Evolutionary conservation across 2,888 invertebrate genomes (phyloP), one percentile per base, ranked within the genome.

Genomic region (Cordilura impudica): DNA sequence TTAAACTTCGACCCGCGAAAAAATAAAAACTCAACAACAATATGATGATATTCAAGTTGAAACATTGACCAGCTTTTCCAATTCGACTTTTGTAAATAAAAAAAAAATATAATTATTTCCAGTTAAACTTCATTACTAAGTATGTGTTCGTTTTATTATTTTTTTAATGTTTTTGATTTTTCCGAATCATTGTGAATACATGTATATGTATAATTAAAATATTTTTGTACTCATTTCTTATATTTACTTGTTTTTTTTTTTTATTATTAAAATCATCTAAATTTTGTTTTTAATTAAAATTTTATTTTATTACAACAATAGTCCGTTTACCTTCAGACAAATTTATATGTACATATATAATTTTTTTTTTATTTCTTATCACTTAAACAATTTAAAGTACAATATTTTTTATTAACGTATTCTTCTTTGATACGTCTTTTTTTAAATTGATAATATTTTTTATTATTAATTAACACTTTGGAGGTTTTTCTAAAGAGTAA

Each of bases 1-100:
- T 67, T 54, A 54, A 67, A 43, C 66, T 67, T 67, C 54, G 18
- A 54, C 54, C 66, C 66, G n/a, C 66, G 54, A 67, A 66, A 4
- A 65, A 51, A 54, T 4, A 10, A 45, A 26, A n/a, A 26, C 19
- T 35, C 4, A 39, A 39, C 35, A 39, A 49, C 4, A 39, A 39
- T n/a, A 39, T 39, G 35, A 39, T 39, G 4, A 39, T 39, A 39
- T 39, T 39, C 35, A 39, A n/a, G 4, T n/a, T 39, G 1, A 35
- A 39, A 39, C 4, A 39, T 10, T 12, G 35, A 39, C 35, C 12
- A 39, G 35, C n/a, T 39, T 39, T n/a, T n/a, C 35, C n/a, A n/a
- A 39, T 39, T n/a, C n/a, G 35, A 39, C 12, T 31, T 31, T 39
- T n/a, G 35, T 39, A 26, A 6, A 26, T 4, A 39, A 12, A 39